Conservation (phyloP, 1,140 invertebrate species). For the Drosophila biarmipes region DNA sequence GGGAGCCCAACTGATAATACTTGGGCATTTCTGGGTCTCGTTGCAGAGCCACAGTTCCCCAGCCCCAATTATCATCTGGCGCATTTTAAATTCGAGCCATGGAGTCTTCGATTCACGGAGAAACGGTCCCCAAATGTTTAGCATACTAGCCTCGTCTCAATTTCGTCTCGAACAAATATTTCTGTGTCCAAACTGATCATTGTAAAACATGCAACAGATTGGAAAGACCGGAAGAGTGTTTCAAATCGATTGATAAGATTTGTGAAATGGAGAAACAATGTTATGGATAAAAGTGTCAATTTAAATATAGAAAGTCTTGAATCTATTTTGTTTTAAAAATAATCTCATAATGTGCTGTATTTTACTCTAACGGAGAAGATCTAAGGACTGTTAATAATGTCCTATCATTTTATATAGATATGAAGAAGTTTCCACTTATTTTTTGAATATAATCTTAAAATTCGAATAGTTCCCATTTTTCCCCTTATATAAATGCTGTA, state of each 20-base stretch:
- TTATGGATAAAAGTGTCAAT: background rate
- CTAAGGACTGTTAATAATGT: too few relatives aligned
- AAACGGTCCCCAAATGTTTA: background rate
- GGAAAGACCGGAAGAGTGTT: background rate
- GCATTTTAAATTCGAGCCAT: background rate
- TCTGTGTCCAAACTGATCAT: background rate
- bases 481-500: too few relatives aligned
- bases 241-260: background rate
- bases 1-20: slow-evolving; percentile 24
- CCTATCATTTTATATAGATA: too few relatives aligned
- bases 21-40: background rate
- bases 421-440: too few relatives aligned
- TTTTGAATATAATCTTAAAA: too few relatives aligned
- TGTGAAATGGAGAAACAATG: background rate
- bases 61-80: background rate
- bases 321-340: background rate
- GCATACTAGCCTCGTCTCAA: background rate
- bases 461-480: too few relatives aligned
- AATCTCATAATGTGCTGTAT: background rate
- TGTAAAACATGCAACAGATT: background rate
- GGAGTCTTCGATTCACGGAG: background rate
- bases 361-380: too few relatives aligned
- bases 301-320: background rate
- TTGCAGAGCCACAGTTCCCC: slow-evolving; percentile 2
- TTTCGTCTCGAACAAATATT: background rate